Evolutionary conservation across 1,140 invertebrate genomes (phyloP), one percentile per base, ranked within the genome.

Genomic region (Heliothis virescens): DNA sequence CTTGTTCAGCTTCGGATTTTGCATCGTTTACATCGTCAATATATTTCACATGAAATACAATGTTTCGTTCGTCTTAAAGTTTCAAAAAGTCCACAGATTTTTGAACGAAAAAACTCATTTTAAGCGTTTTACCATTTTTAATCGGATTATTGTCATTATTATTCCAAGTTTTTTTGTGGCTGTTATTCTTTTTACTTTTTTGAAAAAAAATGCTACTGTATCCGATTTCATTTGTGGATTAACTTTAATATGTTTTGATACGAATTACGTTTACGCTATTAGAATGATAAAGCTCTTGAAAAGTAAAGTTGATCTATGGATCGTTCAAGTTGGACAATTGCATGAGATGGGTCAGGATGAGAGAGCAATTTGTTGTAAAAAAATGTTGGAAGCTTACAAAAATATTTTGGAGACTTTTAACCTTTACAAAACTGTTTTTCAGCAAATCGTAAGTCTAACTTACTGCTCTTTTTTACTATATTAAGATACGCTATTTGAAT

Each of bases 281-380:
- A 59, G 71, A 73, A 11, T 73, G 4, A 41, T 73, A 0, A 11
- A 3, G 7, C 7, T 59, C 1, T 73, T 73, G 5, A 15, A 29
- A 0, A 41, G 29, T 11, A 73, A 73, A 73, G 53, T 73, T n/a
- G 4, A 34, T 57, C 16, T 73, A 3, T 73, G 71, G 71, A 59
- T 59, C 16, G 13, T 12, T n/a, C n/a, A 41, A 47, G 11, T 57
- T 34, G 5, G 9, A 55, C 12, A 57, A 18, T 16, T 18, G 2
- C 15, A n/a, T n/a, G 5, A 34, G 1, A 34, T 21, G 41, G 41
- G 55, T 29, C 5, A 11, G 10, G 7, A 15, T 12, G 15, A n/a
- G 3, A 34, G 15, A 21, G 53, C 47, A 21, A 12, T 7, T 18
- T 41, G 12, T 59, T 73, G 71, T 9, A 47, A 18, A 11, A 29